Evolutionary conservation across 2,797 vertebrate species (phyloP), one percentile per base, ranked within the genome.

Genomic region (Morelia viridis): DNA sequence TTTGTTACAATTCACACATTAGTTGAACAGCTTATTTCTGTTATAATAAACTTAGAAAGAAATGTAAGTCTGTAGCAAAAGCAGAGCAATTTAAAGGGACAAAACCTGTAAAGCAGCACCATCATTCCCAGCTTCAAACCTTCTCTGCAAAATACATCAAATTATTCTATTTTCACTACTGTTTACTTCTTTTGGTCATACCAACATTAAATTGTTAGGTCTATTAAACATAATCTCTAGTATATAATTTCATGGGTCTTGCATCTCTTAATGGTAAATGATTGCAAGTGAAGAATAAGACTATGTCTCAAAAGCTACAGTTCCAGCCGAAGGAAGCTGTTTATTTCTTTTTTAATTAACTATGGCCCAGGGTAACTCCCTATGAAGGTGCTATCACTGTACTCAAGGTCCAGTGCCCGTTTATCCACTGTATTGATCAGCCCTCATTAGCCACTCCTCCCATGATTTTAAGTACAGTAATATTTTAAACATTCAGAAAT

Each of bases 281-380:
- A 95, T 89, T 89, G 68, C 89, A 83, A 85, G 61, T 93, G 62
- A 93, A 91, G 86, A 94, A 94, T 0, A 62, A 68, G 91, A 95
- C 93, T 92, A 89, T 91, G 71, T 92, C 92, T 85, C n/a, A 71
- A 87, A 41, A 60, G 92, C 58, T 80, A 84, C 31, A 19, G 90
- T 94, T 93, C 91, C 91, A 91, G 71, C 46, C 26, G 85, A 91
- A 80, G 35, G 87, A 46, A 94, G 90, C n/a, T 92, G 92, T 84
- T 95, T 92, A 93, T 95, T 95, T 93, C 0, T 1, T 2, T 94
- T 96, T 95, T 91, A 90, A 93, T 90, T 93, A 96, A 89, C 91
- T 80, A 89, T 93, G 35, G 26, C 90, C 0, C 4, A 95, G 92
- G 28, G 94, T 65, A 96, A 94, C 87, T 94, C 85, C 31, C 91